Conservation (phyloP, 2,888 invertebrate genomes). For the Pardosa pseudoannulata region DNA sequence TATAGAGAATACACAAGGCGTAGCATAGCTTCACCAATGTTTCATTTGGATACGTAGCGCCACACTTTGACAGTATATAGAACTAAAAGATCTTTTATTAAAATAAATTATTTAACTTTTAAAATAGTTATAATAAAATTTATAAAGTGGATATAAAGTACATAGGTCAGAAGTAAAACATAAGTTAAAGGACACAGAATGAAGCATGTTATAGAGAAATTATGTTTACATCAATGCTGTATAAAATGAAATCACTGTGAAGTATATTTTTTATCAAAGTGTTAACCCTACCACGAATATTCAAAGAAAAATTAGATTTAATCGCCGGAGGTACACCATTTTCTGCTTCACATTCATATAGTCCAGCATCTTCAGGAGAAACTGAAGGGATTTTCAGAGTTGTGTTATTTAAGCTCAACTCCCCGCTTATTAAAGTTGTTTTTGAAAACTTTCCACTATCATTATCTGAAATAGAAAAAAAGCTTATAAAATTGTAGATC, state of each 20-base stretch:
- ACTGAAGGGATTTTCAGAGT: conserved; percentile 12
- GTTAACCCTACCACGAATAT: conserved; percentile 10
- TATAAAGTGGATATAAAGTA: no score
- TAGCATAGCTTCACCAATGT: conserved; percentile 4
- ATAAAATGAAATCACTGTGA: no score
- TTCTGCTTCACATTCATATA: conserved; percentile 56
- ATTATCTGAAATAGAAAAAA: neutral
- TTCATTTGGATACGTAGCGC: conserved; percentile 30
- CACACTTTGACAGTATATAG: conserved; percentile 39
- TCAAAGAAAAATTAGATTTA: neutral
- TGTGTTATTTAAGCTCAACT: neutral
- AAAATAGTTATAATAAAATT: no score
- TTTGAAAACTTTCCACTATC: neutral
- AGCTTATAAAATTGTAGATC: no score
- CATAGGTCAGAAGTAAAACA: no score
- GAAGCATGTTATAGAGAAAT: no score
- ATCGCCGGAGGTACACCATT: conserved; percentile 35
- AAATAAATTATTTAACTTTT: no score
- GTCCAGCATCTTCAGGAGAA: conserved; percentile 35
- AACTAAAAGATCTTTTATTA: conserved; percentile 29
- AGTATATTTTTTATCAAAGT: neutral
- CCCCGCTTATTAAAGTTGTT: neutral
- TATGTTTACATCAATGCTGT: no score
- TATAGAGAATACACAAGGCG: conserved; percentile 45
- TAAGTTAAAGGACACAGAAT: no score